phyloP scores from a whole-genome alignment of 2,797 vertebrate genomes.

The Knipowitschia caucasica region DNA sequence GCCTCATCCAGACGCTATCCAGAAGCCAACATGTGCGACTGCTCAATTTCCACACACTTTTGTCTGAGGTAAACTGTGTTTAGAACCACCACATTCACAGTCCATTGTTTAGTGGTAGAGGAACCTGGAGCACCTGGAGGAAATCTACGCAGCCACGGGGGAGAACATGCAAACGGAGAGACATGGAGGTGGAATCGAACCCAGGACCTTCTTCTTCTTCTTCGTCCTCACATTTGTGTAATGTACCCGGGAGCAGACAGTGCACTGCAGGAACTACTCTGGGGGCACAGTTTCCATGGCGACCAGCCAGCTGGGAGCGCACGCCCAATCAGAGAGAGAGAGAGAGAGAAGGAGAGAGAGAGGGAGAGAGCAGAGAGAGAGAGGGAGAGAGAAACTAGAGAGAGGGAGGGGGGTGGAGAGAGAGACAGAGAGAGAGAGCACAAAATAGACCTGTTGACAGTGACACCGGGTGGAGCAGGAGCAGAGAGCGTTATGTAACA shows the following conservation, averaged over 20 bases:
- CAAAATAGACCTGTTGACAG: neutral
- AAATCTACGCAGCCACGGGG: too few species aligned
- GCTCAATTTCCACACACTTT: too few species aligned
- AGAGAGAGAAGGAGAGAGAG: neutral
- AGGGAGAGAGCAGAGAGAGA: neutral
- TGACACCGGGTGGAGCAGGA: neutral
- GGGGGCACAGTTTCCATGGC: conserved; percentile 74
- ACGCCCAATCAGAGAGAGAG: conserved; percentile 57
- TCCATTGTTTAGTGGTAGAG: too few species aligned
- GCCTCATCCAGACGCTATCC: too few species aligned
- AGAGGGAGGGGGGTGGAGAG: conserved; percentile 2
- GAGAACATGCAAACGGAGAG: too few species aligned
- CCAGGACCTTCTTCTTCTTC: too few species aligned
- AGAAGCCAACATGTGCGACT: too few species aligned
- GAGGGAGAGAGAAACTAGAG: conserved; percentile 19
- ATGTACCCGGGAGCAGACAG: conserved; percentile 40
- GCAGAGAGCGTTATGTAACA: neutral
- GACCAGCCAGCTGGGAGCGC: conserved; percentile 71
- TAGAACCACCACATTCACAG: too few species aligned
- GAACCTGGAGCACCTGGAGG: too few species aligned
- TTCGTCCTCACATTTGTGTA: too few species aligned
- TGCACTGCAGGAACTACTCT: conserved; percentile 46
- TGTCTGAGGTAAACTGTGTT: too few species aligned
- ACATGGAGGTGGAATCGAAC: too few species aligned
- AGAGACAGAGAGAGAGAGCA: neutral